Conservation (phyloP, 1,140 invertebrate species). For the Nasonia giraulti region DNA sequence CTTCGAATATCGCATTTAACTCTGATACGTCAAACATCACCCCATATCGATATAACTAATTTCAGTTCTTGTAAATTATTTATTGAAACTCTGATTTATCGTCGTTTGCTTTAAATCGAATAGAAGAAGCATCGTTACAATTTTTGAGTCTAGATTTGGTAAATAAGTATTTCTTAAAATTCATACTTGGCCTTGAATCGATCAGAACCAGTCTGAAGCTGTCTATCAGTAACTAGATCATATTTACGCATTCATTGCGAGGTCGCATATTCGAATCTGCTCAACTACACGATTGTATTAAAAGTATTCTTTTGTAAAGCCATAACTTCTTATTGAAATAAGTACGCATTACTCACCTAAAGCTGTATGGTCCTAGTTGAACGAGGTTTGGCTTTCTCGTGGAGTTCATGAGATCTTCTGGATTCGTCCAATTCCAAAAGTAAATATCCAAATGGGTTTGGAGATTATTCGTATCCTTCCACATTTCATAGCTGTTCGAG, state of each 20-base stretch:
- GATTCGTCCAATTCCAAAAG: constrained; percentile 79
- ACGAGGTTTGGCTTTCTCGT: constrained; percentile 75
- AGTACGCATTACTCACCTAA: constrained; percentile 68
- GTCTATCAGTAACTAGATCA: constrained; percentile 32
- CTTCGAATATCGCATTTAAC: constrained; percentile 21
- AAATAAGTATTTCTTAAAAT: not conserved
- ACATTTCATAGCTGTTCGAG: constrained; percentile 71
- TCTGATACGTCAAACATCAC: not conserved
- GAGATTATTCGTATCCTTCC: constrained; percentile 72
- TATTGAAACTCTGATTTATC: too few relatives aligned
- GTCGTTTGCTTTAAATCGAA: too few relatives aligned
- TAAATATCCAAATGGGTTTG: constrained; percentile 75
- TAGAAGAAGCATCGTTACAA: too few relatives aligned
- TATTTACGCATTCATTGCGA: constrained; percentile 33
- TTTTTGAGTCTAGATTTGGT: not conserved
- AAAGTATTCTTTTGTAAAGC: not conserved
- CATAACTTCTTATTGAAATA: constrained; percentile 24
- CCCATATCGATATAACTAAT: not conserved
- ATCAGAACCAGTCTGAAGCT: constrained; percentile 12
- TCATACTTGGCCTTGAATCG: not conserved
- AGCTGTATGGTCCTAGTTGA: constrained; percentile 83
- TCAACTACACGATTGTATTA: constrained; percentile 11
- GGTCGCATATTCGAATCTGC: constrained; percentile 17
- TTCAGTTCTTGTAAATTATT: too few relatives aligned
- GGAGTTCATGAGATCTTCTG: constrained; percentile 64